phyloP scores from a whole-genome alignment of 1,140 invertebrate species.

The Aphaenogaster ashmeadi region DNA sequence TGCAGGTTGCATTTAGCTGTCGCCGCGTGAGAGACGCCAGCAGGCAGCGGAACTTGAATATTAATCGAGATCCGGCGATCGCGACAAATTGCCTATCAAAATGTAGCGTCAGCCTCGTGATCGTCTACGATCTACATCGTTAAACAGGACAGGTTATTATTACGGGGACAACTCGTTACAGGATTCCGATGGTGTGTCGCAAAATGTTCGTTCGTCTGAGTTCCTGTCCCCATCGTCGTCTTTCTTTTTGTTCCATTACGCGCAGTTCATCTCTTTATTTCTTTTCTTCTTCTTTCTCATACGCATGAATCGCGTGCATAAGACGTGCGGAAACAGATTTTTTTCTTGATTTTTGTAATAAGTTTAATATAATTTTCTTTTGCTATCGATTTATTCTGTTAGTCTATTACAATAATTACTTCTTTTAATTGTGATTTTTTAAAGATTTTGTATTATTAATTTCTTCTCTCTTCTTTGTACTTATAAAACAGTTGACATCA shows the following conservation, averaged over 20 bases:
- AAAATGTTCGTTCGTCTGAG: slow-evolving; percentile 24
- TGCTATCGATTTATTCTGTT: neutral
- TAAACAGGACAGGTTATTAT: slow-evolving; percentile 65
- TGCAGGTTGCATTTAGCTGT: slow-evolving; percentile 60
- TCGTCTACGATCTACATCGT: slow-evolving; percentile 64
- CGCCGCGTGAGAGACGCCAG: slow-evolving; percentile 38
- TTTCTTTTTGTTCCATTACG: neutral
- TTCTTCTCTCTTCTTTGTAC: neutral
- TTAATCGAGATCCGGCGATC: slow-evolving; percentile 64
- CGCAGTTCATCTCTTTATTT: slow-evolving; percentile 20
- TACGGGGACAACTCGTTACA: slow-evolving; percentile 67
- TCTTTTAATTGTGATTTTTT: neutral
- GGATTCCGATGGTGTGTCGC: slow-evolving; percentile 53
- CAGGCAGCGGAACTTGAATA: slow-evolving; percentile 69
- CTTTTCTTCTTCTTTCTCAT: neutral
- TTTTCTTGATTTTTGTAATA: neutral
- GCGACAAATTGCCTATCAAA: slow-evolving; percentile 68
- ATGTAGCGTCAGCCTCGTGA: slow-evolving; percentile 51
- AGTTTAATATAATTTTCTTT: slow-evolving; percentile 3
- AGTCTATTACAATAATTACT: neutral
- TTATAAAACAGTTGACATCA: neutral
- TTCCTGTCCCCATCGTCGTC: neutral
- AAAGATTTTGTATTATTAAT: neutral
- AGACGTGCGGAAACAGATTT: neutral
- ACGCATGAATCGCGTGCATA: neutral